A percentile compares a stretch with the other conserved stretches of the same genome.
Conservation (phyloP, 2,113 vertebrate genomes). For the Oreochromis aureus region DNA sequence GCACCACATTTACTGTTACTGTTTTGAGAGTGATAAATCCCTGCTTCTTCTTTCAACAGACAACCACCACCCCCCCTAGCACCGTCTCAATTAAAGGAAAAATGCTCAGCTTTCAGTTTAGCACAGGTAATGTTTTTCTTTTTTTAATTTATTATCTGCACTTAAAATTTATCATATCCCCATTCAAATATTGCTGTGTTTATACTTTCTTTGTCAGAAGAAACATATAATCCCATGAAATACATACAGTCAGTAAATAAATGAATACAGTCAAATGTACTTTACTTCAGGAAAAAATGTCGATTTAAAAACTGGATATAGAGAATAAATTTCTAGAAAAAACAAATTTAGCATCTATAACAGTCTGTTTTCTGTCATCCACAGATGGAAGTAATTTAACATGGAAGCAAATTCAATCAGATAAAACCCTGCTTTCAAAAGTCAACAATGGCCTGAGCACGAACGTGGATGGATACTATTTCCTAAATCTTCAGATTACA, state of each 20-base stretch:
- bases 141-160: not conserved
- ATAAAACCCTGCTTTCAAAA: too few species aligned
- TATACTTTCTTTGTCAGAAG: not conserved
- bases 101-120: not conserved
- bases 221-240: not conserved
- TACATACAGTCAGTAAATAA: not conserved
- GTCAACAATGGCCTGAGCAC: fast-evolving
- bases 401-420: too few species aligned
- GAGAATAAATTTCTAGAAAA: not conserved
- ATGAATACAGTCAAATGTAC: fast-evolving
- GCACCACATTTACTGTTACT: not conserved
- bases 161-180: fast-evolving
- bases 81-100: fast-evolving
- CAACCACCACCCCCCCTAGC: fast-evolving
- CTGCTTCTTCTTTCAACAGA: not conserved
- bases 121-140: not conserved
- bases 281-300: fast-evolving
- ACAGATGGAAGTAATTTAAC: fast-evolving
- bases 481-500: conserved; percentile 57
- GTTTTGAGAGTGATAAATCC: not conserved
- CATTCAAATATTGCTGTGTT: not conserved
- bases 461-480: conserved; percentile 37
- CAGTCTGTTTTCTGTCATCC: not conserved
- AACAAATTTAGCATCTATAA: not conserved
- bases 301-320: not conserved